Percentiles rank a stretch among this genome's conserved stretches.
Evolutionary conservation across 2,113 vertebrate species (phyloP).

Genomic region (Centropus unirufus): DNA sequence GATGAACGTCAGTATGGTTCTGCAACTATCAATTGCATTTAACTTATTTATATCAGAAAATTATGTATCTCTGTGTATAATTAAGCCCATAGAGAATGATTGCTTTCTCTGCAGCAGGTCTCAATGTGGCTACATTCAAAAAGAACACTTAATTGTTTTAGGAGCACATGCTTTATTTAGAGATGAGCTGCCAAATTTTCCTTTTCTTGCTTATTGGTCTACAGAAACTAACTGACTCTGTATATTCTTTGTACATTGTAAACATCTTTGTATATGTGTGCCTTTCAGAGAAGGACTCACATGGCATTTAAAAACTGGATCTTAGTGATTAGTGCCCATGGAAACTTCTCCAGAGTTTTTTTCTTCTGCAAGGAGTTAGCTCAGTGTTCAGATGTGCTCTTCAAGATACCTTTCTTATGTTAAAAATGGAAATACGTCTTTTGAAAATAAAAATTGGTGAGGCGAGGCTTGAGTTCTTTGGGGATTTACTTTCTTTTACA

Average conservation of each 20-base stretch:
- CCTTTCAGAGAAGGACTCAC: background rate
- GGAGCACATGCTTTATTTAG: background rate
- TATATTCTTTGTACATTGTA: background rate
- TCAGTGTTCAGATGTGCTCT: background rate
- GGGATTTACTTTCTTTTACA: constrained; percentile 34
- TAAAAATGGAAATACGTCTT: constrained; percentile 4
- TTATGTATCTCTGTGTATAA: background rate
- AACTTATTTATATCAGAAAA: background rate
- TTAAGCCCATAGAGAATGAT: background rate
- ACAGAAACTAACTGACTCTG: background rate
- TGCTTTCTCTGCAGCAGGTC: constrained; percentile 25
- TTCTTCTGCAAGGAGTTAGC: background rate
- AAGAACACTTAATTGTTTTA: background rate
- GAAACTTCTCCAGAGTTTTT: background rate
- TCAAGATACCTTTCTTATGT: background rate
- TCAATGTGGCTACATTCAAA: background rate
- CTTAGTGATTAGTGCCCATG: background rate
- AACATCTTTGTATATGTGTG: background rate
- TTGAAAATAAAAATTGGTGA: constrained; percentile 49
- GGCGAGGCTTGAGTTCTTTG: constrained; percentile 8
- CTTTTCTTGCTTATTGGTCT: background rate
- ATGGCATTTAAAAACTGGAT: background rate
- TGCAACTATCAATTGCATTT: background rate
- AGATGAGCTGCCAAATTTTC: background rate
- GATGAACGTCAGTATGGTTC: background rate